Conservation (phyloP, 2,113 vertebrate genomes). For the Strix uralensis region DNA sequence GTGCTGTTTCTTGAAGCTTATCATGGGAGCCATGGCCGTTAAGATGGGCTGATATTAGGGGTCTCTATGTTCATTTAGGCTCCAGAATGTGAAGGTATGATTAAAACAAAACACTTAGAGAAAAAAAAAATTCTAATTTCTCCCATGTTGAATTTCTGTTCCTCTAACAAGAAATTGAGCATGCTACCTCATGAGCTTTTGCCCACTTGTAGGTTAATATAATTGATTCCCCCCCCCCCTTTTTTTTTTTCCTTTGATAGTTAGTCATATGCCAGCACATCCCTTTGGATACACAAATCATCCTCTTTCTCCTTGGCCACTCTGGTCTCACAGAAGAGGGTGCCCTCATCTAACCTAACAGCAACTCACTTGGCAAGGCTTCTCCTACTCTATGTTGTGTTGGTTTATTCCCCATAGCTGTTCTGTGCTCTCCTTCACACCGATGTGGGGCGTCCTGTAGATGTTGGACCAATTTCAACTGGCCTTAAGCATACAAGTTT, state of each 20-base stretch:
- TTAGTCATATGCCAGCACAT: not conserved
- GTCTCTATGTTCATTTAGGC: not conserved
- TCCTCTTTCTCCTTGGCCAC: not conserved
- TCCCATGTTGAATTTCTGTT: not conserved
- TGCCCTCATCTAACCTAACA: not conserved
- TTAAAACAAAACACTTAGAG: not conserved
- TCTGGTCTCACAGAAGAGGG: not conserved
- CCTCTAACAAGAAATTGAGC: not conserved
- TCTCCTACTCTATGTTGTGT: not conserved
- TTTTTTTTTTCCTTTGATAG: not conserved
- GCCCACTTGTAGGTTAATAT: not conserved
- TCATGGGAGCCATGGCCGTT: not conserved
- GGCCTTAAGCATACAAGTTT: not conserved
- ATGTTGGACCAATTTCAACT: not conserved
- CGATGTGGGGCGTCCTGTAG: not conserved
- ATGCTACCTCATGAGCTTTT: not conserved
- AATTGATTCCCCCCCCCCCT: no score
- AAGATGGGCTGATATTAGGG: not conserved
- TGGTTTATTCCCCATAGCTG: not conserved
- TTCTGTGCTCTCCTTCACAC: not conserved
- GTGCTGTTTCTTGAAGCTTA: not conserved
- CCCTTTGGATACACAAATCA: not conserved
- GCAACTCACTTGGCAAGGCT: not conserved
- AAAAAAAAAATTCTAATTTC: not conserved
- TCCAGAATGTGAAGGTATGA: not conserved